Percentiles rank a stretch among this genome's conserved stretches.
Conservation (phyloP, 2,888 invertebrate genomes). For the Celastrina argiolus region DNA sequence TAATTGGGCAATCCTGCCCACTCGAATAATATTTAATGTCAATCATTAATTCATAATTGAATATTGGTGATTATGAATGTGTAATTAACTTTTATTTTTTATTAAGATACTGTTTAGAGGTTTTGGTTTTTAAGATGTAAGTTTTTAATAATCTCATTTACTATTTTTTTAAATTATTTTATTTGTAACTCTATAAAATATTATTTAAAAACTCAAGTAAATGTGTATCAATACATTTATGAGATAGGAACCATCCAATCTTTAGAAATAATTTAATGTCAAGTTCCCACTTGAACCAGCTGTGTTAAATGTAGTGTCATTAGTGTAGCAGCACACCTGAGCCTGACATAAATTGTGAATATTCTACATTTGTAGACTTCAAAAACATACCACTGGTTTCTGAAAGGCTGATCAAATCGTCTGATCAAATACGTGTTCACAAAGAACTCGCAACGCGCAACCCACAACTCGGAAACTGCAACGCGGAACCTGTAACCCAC, state of each 20-base stretch:
- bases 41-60: background rate
- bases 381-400: too few species aligned
- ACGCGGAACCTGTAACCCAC: too few species aligned
- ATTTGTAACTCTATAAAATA: background rate
- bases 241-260: too few species aligned
- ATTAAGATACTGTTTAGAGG: background rate
- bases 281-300: background rate
- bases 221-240: too few species aligned
- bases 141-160: too few species aligned
- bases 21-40: background rate
- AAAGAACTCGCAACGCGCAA: too few species aligned
- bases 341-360: background rate
- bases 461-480: too few species aligned
- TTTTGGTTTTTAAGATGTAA: background rate
- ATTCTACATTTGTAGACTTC: background rate
- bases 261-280: background rate
- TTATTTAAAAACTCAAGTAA: background rate
- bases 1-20: background rate
- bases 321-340: constrained; percentile 8
- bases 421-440: too few species aligned
- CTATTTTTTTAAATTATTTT: background rate
- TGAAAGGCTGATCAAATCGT: too few species aligned
- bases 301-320: background rate
- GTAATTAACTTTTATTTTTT: background rate
- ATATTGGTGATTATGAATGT: background rate